These are phyloP conservation scores for Lysiphlebus fabarum DNA, from an alignment of 1,140 invertebrate species.

Conservation along the genomic window DNA sequence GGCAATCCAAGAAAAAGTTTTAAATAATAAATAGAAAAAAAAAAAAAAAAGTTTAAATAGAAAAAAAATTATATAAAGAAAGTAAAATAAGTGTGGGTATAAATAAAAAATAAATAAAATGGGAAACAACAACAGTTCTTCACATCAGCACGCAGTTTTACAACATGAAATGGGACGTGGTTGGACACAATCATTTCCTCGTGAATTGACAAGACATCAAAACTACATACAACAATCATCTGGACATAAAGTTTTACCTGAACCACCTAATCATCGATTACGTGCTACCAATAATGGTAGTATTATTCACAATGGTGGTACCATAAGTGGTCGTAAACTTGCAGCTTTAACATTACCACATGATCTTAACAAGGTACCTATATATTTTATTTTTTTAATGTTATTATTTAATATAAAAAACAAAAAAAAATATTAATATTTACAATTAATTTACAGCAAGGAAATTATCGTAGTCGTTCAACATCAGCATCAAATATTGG, in stretches of 20 bases:
- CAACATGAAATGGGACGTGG: slow-evolving; percentile 37
- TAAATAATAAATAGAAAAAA: too few species aligned
- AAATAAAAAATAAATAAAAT: slow-evolving; percentile 28
- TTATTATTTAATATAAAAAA: neutral
- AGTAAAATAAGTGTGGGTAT: slow-evolving; percentile 1
- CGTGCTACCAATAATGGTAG: slow-evolving; percentile 74
- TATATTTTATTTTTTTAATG: neutral
- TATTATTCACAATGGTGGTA: slow-evolving; percentile 74
- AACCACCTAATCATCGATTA: slow-evolving; percentile 60
- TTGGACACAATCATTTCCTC: slow-evolving; percentile 55
- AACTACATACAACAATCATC: slow-evolving; percentile 30
- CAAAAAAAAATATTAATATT: neutral
- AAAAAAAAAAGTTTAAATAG: slow-evolving; percentile 13
- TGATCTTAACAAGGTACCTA: slow-evolving; percentile 42
- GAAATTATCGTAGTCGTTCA: slow-evolving; percentile 36
- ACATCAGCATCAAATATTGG: slow-evolving; percentile 37
- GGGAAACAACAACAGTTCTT: slow-evolving; percentile 41
- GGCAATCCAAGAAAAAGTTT: too few species aligned
- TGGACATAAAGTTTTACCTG: slow-evolving; percentile 66
- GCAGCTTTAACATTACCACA: slow-evolving; percentile 39
- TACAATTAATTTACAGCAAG: slow-evolving; percentile 24
- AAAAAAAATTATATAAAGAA: slow-evolving; percentile 9
- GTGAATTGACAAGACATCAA: slow-evolving; percentile 42
- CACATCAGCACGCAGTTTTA: slow-evolving; percentile 29
- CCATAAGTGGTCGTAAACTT: slow-evolving; percentile 64